Base-by-base conservation (phyloP, 2,888 invertebrate species). In the Eulithis testata region DNA sequence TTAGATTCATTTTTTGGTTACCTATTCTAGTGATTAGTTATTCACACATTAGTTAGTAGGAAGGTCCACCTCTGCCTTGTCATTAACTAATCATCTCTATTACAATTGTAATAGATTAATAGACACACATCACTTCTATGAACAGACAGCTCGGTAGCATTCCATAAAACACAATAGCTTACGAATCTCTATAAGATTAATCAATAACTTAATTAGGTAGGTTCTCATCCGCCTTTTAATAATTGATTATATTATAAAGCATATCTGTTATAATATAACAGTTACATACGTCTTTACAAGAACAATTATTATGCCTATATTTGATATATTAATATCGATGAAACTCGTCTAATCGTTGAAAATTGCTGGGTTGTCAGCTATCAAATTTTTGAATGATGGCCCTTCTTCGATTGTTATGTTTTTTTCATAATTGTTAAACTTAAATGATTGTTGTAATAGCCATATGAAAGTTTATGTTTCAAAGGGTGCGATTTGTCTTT, bases 291-390 rank as follows among this genome's bases (percentile, higher is more conserved):
- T 64, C 60, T 59, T 49, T 58, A 69, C 60, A 52, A 62, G 65
- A 67, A 67, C 72, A 69, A 73, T 73, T 76, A 73, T 73, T 76
- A 73, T 72, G 71, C 74, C 71, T 74, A 76, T 71, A 71, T 53
- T 53, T 49, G 45, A 55, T 49, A 63, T 74, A 75, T 76, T 68
- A 76, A 65, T 73, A 75, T 76, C 72, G 74, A 76, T 76, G 74
- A 75, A 68, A 65, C 66, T 54, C 67, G 56, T 70, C 51, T 72
- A 73, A 74, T 73, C 68, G 68, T 72, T 70, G 45, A 57, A 72
- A 82, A 84, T 82, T 83, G 77, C 81, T 82, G 79, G 76, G 78
- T 75, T 83, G 79, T 80, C 80, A 75, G 73, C 71, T 73, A 63
- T 65, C 66, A 60, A 57, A 37, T 53, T 45, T 59, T 60, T 64